Evolutionary conservation across 1,140 invertebrate genomes (phyloP).

Genomic region (Zaprionus africanus): DNA sequence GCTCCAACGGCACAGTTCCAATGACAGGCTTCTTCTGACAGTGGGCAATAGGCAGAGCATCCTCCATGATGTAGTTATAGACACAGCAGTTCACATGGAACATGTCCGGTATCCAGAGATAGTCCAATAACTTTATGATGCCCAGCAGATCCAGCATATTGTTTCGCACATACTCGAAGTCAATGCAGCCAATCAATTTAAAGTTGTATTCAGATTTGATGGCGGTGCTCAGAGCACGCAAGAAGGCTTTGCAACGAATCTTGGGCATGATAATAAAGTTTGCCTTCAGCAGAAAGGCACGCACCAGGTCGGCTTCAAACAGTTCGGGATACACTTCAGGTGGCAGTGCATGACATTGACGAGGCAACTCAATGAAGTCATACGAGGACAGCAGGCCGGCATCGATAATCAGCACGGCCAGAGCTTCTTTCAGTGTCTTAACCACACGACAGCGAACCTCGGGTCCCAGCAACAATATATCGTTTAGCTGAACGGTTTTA

Average conservation of each 20-base stretch:
- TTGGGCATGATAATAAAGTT: constrained; percentile 72
- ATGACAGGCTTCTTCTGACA: constrained; percentile 74
- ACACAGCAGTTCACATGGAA: constrained; percentile 64
- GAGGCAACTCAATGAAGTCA: constrained; percentile 76
- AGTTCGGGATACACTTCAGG: constrained; percentile 44
- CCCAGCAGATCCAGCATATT: constrained; percentile 78
- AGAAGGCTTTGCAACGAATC: constrained; percentile 70
- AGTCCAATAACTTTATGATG: constrained; percentile 74
- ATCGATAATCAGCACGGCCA: constrained; percentile 71
- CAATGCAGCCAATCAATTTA: constrained; percentile 73
- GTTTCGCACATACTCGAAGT: constrained; percentile 73
- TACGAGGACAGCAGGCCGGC: constrained; percentile 70
- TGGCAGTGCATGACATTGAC: constrained; percentile 64
- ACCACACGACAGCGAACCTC: constrained; percentile 67
- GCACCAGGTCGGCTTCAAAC: constrained; percentile 53
- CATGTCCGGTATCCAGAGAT: constrained; percentile 79
- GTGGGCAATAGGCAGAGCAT: constrained; percentile 70
- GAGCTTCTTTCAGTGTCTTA: constrained; percentile 64
- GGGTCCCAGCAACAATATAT: constrained; percentile 62
- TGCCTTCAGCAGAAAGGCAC: constrained; percentile 46
- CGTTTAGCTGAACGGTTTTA: constrained; percentile 49
- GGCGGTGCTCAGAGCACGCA: constrained; percentile 46
- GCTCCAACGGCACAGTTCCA: constrained; percentile 73
- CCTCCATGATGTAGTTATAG: constrained; percentile 74
- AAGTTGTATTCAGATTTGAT: constrained; percentile 45